phyloP scores from a whole-genome alignment of 2,113 vertebrate species.

The Hypanus sabinus region DNA sequence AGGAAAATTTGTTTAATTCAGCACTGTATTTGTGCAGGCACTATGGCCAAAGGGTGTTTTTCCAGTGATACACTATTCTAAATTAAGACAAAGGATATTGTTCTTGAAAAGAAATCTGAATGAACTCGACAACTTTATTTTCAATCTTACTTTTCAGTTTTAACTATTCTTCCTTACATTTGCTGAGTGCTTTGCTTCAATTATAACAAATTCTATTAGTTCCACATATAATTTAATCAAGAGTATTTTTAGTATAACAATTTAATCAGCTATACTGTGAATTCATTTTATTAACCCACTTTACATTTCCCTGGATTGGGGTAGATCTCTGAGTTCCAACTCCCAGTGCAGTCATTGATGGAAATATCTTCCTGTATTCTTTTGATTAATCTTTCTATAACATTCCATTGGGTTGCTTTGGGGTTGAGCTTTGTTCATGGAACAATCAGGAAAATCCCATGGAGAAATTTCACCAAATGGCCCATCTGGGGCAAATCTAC shows the following conservation, averaged over 20 bases:
- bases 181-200: neutral
- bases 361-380: conserved; percentile 12
- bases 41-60: no score
- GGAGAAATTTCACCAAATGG: neutral
- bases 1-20: no score
- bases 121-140: no score
- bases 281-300: conserved; percentile 9
- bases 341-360: neutral
- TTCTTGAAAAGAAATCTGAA: no score
- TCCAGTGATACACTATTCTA: no score
- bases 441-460: neutral
- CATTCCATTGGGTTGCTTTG: neutral
- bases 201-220: neutral
- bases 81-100: no score
- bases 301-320: neutral
- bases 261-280: neutral
- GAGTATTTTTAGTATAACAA: neutral
- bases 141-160: neutral
- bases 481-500: neutral
- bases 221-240: neutral
- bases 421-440: neutral
- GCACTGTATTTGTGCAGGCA: no score
- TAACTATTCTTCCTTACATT: neutral
- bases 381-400: conserved; percentile 34
- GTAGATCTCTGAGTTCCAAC: neutral